These are phyloP conservation scores for Drosophila stalkeri DNA, from an alignment of 2,888 invertebrate species.

Conservation along the genomic window DNA sequence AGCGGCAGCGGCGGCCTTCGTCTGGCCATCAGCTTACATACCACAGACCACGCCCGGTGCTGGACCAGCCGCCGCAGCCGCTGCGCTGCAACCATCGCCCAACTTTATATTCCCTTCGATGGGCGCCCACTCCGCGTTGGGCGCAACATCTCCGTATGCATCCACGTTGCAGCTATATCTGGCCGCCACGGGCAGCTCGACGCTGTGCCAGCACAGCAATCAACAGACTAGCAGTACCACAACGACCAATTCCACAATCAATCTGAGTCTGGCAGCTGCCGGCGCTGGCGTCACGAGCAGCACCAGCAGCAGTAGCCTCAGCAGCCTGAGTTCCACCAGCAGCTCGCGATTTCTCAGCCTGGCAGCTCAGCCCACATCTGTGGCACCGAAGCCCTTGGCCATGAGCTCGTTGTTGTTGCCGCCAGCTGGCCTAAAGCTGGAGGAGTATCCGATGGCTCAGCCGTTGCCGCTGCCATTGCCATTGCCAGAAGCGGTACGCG, in stretches of 20 bases:
- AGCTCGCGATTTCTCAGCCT: conserved; percentile 80
- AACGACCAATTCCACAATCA: conserved; percentile 79
- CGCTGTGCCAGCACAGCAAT: conserved; percentile 87
- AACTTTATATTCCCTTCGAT: conserved; percentile 83
- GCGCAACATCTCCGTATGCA: conserved; percentile 76
- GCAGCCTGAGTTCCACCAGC: conserved; percentile 61
- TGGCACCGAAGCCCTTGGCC: conserved; percentile 47
- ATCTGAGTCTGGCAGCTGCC: conserved; percentile 79
- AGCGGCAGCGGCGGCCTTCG: conserved; percentile 82
- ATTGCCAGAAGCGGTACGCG: conserved; percentile 60
- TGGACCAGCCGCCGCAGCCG: conserved; percentile 59
- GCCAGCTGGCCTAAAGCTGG: conserved; percentile 88
- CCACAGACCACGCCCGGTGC: conserved; percentile 72
- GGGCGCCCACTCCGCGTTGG: conserved; percentile 77
- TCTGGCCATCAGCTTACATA: conserved; percentile 83
- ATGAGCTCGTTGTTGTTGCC: conserved; percentile 69
- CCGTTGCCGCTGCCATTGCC: conserved; percentile 56
- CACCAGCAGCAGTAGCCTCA: conserved; percentile 66
- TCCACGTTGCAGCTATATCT: conserved; percentile 88
- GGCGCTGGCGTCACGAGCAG: conserved; percentile 64
- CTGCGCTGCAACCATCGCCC: conserved; percentile 80
- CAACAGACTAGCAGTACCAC: conserved; percentile 82
- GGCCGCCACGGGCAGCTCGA: conserved; percentile 83
- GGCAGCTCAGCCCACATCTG: conserved; percentile 56
- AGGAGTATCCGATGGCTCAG: conserved; percentile 87